Evolutionary conservation across 2,888 invertebrate species (phyloP).

Genomic region (Microdon myrmicae): DNA sequence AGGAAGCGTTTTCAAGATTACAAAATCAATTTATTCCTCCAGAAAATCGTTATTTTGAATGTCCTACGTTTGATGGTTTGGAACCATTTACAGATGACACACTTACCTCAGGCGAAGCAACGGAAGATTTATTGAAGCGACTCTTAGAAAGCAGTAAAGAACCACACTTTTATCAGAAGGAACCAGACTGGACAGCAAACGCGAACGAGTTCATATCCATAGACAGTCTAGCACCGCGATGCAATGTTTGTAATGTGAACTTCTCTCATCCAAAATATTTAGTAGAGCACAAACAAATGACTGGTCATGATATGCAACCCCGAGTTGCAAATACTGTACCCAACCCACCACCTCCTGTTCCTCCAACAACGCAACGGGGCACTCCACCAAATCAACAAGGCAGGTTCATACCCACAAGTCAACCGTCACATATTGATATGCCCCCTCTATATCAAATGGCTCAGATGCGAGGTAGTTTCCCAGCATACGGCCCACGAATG

Average conservation of each 20-base stretch:
- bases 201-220: constrained; percentile 74
- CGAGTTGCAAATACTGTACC: constrained; percentile 9
- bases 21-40: constrained; percentile 28
- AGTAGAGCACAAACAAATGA: constrained; percentile 57
- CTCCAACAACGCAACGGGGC: constrained; percentile 13
- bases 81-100: constrained; percentile 53
- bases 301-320: constrained; percentile 53
- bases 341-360: not conserved
- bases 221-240: constrained; percentile 66
- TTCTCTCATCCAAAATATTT: constrained; percentile 56
- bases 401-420: constrained; percentile 26
- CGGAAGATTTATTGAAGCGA: constrained; percentile 53
- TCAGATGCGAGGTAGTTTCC: constrained; percentile 39
- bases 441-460: constrained; percentile 39
- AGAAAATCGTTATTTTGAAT: constrained; percentile 55
- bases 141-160: constrained; percentile 62
- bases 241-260: constrained; percentile 66
- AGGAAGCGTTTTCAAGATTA: constrained; percentile 38
- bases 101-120: constrained; percentile 40
- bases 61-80: constrained; percentile 55
- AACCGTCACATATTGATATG: constrained; percentile 40
- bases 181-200: constrained; percentile 49
- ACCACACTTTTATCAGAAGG: constrained; percentile 32
- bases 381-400: constrained; percentile 19
- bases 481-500: constrained; percentile 29